phyloP scores from a whole-genome alignment of 1,140 invertebrate species.

The Diorhabda carinulata region DNA sequence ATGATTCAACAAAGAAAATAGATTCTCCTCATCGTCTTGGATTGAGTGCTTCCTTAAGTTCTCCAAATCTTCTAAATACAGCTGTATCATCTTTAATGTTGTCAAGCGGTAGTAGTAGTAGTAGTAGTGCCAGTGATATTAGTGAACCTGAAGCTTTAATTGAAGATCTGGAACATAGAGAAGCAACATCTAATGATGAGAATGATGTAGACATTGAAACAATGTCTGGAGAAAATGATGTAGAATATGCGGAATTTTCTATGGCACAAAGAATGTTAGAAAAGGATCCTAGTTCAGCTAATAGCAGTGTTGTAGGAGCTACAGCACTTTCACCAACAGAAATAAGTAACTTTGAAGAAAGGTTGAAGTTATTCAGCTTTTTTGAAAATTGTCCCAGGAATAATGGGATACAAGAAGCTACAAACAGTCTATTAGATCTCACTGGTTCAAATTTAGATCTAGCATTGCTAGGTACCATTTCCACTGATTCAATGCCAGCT shows the following conservation, averaged over 20 bases:
- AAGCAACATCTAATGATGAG: slow-evolving; percentile 47
- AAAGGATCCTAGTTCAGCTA: slow-evolving; percentile 30
- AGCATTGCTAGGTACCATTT: slow-evolving; percentile 20
- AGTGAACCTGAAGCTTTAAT: slow-evolving; percentile 65
- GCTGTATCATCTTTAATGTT: slow-evolving; percentile 42
- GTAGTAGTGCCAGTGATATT: slow-evolving; percentile 55
- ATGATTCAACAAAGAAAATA: slow-evolving; percentile 15
- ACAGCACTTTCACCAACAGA: slow-evolving; percentile 30
- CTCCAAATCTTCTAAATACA: slow-evolving; percentile 45
- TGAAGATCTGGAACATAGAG: slow-evolving; percentile 53
- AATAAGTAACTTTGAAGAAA: slow-evolving; percentile 35
- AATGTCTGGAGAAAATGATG: slow-evolving; percentile 79
- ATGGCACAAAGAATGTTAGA: slow-evolving; percentile 47
- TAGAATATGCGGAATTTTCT: slow-evolving; percentile 64
- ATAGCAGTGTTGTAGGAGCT: slow-evolving; percentile 24
- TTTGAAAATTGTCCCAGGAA: slow-evolving; percentile 12
- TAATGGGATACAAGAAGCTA: neutral
- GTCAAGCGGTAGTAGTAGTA: slow-evolving; percentile 52
- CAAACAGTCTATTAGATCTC: slow-evolving; percentile 21
- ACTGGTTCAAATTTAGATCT: slow-evolving; percentile 27
- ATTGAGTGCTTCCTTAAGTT: slow-evolving; percentile 43
- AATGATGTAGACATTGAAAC: slow-evolving; percentile 61
- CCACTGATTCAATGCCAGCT: slow-evolving; percentile 13
- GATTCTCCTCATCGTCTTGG: slow-evolving; percentile 35
- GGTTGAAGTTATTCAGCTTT: slow-evolving; percentile 38